Evolutionary conservation across 2,797 vertebrate species (phyloP), one percentile per base, ranked within the genome.

Genomic region (Acropternis orthonyx): DNA sequence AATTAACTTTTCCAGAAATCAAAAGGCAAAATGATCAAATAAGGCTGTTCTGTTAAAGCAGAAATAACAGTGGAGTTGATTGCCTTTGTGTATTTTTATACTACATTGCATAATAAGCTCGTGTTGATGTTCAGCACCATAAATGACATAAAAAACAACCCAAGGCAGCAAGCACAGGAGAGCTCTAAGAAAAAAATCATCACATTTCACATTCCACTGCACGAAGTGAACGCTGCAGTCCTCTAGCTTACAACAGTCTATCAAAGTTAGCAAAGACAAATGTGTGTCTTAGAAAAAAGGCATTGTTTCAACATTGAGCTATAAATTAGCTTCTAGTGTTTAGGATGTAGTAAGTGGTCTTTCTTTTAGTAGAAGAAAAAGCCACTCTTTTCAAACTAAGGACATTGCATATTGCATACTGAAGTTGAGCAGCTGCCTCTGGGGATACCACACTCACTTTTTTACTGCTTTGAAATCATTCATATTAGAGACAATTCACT

Each of bases 101-200:
- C 71, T 41, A 41, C 78, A n/a, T 71, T 92, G 90, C 51, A 10
- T 87, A 90, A 94, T 39, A 32, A 4, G 36, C 52, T 93, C 51
- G 20, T 41, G 71, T 46, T 83, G 63, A 92, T 88, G 55, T 72
- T 92, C 61, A 93, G 66, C 36, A 26, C 75, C 28, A 55, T 89
- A 92, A 95, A 89, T 34, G 59, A 93, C 95, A 96, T 68, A 88
- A 96, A 84, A 96, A 96, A 94, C 89, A 97, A 95, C 81, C 89
- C 65, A 74, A 95, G 94, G 89, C 88, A 97, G 61, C 59, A 83
- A 78, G 46, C 79, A 65, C 39, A 54, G 73, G 59, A 49, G 39
- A 95, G 26, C 51, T 36, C 44, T 7, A 22, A 58, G 54, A 51
- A 75, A 75, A 96, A 96, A 95, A 86, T 5, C 74, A 61, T 88